These are phyloP conservation scores for Araneus ventricosus DNA, from an alignment of 1,140 invertebrate species.

Conservation along the genomic window DNA sequence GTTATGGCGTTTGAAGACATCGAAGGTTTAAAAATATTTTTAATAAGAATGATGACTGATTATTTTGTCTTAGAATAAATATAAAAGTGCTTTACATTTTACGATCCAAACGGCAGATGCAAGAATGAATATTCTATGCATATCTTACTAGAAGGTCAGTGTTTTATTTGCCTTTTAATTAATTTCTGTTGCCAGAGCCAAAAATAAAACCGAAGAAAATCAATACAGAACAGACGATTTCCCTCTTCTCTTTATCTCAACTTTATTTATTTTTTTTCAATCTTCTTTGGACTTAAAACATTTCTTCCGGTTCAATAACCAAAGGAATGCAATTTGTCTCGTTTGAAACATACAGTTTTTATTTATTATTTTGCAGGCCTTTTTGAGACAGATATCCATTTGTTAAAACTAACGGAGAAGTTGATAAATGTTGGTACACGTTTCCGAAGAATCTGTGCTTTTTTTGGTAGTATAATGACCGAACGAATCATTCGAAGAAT, in stretches of 20 bases:
- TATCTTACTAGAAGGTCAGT: background rate
- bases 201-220: slow-evolving; percentile 12
- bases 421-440: slow-evolving; percentile 26
- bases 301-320: slow-evolving; percentile 40
- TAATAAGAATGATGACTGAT: slow-evolving; percentile 15
- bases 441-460: background rate
- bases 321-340: slow-evolving; percentile 48
- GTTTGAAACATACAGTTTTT: slow-evolving; percentile 22
- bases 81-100: background rate
- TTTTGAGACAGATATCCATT: background rate
- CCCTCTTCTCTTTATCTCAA: background rate
- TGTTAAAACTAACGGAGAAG: slow-evolving; percentile 27
- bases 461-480: background rate
- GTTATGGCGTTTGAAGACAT: no score
- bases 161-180: slow-evolving; percentile 29
- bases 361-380: background rate
- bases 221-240: slow-evolving; percentile 7
- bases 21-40: background rate
- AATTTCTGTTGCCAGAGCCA: slow-evolving; percentile 11
- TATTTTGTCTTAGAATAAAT: background rate
- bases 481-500: slow-evolving; percentile 21
- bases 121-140: background rate
- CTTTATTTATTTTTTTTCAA: background rate
- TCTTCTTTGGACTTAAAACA: slow-evolving; percentile 18
- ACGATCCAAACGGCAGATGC: background rate